A percentile compares a stretch with the other conserved stretches of the same genome.
Conservation (phyloP, 2,797 vertebrate genomes). For the Sebastes paucispinis region DNA sequence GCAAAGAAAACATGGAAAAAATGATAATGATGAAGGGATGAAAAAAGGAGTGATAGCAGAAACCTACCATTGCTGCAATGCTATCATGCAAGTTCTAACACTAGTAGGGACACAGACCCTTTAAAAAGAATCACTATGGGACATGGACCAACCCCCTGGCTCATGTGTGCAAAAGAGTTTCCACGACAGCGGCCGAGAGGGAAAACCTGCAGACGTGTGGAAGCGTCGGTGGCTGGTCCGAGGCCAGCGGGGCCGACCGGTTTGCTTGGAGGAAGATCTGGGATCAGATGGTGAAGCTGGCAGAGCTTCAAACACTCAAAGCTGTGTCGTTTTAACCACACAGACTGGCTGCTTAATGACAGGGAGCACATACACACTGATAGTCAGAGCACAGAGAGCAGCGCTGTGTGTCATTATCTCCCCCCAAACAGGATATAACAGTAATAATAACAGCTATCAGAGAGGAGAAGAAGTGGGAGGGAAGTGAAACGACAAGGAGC, state of each 20-base stretch:
- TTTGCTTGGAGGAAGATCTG: neutral
- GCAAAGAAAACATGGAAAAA: no score
- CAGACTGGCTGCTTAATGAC: conserved; percentile 50
- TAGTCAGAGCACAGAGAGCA: neutral
- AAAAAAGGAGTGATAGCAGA: no score
- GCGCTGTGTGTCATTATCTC: conserved; percentile 35
- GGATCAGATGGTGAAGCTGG: conserved; percentile 44
- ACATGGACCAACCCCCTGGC: neutral
- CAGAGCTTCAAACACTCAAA: neutral
- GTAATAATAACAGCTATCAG: conserved; percentile 66
- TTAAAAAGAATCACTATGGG: no score
- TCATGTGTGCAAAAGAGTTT: neutral
- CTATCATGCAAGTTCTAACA: no score
- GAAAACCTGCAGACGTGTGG: neutral
- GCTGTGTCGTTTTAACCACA: conserved; percentile 25
- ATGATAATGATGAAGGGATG: no score
- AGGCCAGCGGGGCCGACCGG: neutral
- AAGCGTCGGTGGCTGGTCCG: neutral
- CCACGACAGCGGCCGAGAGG: neutral
- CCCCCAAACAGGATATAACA: conserved; percentile 8
- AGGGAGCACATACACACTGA: conserved; percentile 13
- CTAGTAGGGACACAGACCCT: no score
- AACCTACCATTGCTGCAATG: no score
- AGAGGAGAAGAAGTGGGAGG: neutral
- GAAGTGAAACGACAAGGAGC: neutral